Percentiles rank a stretch among this genome's conserved stretches.
phyloP scores from a whole-genome alignment of 2,113 vertebrate genomes.

The Chiloscyllium plagiosum region DNA sequence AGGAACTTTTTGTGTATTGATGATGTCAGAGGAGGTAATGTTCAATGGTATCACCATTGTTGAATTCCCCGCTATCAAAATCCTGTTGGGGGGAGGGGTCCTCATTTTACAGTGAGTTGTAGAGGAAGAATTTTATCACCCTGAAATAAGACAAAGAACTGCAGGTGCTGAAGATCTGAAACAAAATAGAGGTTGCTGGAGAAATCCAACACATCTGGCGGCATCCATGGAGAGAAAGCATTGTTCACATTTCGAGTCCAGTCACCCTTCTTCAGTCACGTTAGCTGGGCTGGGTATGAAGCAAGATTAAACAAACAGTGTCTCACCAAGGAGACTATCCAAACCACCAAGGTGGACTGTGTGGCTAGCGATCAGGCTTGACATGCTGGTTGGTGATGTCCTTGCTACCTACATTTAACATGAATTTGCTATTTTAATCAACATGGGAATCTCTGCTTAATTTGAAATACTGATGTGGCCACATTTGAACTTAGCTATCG shows the following conservation, averaged over 20 bases:
- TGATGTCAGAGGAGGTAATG: neutral
- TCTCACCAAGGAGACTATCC: neutral
- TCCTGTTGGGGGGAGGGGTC: no score
- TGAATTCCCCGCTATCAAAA: no score
- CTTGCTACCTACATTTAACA: neutral
- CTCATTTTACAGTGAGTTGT: neutral
- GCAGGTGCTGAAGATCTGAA: no score
- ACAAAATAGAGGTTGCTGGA: no score
- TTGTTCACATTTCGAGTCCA: no score
- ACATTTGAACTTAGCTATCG: neutral
- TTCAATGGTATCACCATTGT: no score
- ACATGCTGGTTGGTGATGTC: neutral
- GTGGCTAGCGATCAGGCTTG: neutral
- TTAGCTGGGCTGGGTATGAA: neutral
- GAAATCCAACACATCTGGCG: no score
- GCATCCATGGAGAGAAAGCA: no score
- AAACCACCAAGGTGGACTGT: neutral
- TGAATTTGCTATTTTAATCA: neutral
- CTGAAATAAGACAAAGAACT: no score
- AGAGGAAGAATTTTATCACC: neutral
- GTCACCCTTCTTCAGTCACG: no score
- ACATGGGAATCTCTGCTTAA: neutral
- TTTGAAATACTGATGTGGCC: neutral
- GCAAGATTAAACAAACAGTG: neutral
- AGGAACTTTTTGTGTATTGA: neutral